Percentiles rank a stretch among this genome's conserved stretches.
These are phyloP conservation scores for Dichetophora obliterata DNA, from an alignment of 2,888 invertebrate genomes.

Conservation along the genomic window DNA sequence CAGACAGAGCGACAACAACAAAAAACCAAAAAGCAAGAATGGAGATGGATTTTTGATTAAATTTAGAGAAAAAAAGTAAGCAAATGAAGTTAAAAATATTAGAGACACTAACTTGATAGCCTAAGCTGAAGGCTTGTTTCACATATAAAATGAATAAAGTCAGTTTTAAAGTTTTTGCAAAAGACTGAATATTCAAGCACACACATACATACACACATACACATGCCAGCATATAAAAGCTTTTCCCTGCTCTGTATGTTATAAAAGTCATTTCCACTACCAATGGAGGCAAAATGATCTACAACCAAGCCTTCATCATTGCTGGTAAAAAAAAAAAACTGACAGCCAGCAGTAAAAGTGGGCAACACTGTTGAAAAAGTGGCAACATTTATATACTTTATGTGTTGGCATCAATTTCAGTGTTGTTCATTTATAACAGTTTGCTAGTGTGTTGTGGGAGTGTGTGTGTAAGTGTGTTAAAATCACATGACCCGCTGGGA, in stretches of 20 bases:
- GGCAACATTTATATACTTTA: conserved; percentile 18
- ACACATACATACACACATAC: background rate
- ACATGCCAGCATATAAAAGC: background rate
- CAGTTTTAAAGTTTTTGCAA: conserved; percentile 14
- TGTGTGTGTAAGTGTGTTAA: background rate
- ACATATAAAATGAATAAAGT: background rate
- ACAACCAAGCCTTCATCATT: too few relatives aligned
- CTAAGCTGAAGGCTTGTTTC: background rate
- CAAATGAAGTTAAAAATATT: background rate
- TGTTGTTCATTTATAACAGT: conserved; percentile 29
- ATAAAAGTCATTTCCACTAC: conserved; percentile 16
- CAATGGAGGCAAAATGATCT: background rate
- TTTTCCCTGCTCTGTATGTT: background rate
- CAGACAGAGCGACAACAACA: background rate
- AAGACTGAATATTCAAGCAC: background rate
- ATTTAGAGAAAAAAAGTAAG: too few relatives aligned
- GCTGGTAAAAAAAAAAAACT: too few relatives aligned
- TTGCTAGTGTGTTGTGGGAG: background rate
- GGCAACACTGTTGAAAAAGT: background rate
- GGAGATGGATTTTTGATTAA: too few relatives aligned
- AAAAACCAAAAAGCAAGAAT: background rate
- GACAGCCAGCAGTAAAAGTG: background rate
- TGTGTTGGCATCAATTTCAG: conserved; percentile 54
- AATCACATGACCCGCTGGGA: conserved; percentile 25
- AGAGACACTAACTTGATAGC: background rate